Conservation (phyloP, 1,140 invertebrate genomes). For the Physella acuta region DNA sequence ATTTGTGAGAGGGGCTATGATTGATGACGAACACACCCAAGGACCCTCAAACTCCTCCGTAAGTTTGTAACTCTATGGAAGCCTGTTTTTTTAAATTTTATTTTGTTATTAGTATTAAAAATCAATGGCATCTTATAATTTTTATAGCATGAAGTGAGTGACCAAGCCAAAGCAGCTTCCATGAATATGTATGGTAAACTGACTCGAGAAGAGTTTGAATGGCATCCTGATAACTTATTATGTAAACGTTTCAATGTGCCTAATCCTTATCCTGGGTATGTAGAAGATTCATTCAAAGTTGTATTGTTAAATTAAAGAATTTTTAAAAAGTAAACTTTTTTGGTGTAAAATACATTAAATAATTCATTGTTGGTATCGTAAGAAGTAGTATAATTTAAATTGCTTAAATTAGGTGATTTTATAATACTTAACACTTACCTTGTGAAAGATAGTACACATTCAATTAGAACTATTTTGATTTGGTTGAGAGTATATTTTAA, state of each 20-base stretch:
- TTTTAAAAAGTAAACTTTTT: no score
- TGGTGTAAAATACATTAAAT: no score
- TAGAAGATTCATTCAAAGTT: no score
- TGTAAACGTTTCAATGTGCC: constrained; percentile 94
- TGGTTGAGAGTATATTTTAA: no score
- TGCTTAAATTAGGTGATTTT: no score
- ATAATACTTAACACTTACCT: no score
- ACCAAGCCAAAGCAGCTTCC: constrained; percentile 68
- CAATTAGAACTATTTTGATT: no score
- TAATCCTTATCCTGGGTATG: constrained; percentile 75
- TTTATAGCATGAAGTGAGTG: constrained; percentile 45
- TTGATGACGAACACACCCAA: constrained; percentile 49
- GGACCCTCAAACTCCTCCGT: not conserved
- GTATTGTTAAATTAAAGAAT: no score
- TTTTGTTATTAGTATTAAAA: not conserved
- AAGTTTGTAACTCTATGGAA: not conserved
- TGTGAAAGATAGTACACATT: no score
- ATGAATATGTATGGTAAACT: constrained; percentile 81
- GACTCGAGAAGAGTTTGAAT: constrained; percentile 72
- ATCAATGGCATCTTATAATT: constrained; percentile 2
- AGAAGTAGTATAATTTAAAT: no score
- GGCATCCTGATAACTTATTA: constrained; percentile 83
- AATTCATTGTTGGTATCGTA: no score
- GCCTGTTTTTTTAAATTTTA: not conserved
- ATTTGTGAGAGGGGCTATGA: constrained; percentile 66